Evolutionary conservation across 2,113 vertebrate genomes (phyloP), one percentile per base, ranked within the genome.

Genomic region (Alligator sinensis): DNA sequence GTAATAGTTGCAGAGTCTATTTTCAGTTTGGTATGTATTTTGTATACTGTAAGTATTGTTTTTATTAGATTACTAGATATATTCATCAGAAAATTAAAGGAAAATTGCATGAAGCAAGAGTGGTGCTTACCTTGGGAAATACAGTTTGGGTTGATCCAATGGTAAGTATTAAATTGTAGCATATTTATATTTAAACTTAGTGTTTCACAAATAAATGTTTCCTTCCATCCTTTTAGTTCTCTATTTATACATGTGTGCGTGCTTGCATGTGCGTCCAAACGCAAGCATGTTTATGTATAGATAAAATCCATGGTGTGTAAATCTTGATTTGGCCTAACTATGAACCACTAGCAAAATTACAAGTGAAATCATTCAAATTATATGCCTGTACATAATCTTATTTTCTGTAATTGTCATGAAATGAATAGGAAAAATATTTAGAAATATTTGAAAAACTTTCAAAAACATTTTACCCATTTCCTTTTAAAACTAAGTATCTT

Each of bases 61-160:
- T 93, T 93, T 80, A n/a, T 59, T 96, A 99, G 99, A 98, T 99
- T 62, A 99, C 98, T 34, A 97, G 98, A 97, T 93, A 96, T 54
- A 98, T 99, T 94, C 94, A 97, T 94, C 89, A 97, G 80, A 99
- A 98, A 97, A 98, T 99, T 91, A 96, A 91, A 97, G 98, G 99
- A 84, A 98, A 98, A 92, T 64, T 96, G 3, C 99, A 99, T 96
- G 98, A 98, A 74, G 99, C 99, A 84, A 98, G 98, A 97, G 98
- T 98, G 17, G 97, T 98, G 4, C 92, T 98, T 81, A 96, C 98
- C 79, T 96, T 99, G 89, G 99, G 98, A 93, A 98, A 98, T 87
- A 99, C 98, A 0, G 63, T 98, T 91, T 99, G 99, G 98, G 94
- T 99, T 61, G 98, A 99, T 96, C 98, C 98, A 10, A 98, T 99